Base-by-base conservation (phyloP, 2,113 vertebrate species). In the Clarias batrachus region DNA sequence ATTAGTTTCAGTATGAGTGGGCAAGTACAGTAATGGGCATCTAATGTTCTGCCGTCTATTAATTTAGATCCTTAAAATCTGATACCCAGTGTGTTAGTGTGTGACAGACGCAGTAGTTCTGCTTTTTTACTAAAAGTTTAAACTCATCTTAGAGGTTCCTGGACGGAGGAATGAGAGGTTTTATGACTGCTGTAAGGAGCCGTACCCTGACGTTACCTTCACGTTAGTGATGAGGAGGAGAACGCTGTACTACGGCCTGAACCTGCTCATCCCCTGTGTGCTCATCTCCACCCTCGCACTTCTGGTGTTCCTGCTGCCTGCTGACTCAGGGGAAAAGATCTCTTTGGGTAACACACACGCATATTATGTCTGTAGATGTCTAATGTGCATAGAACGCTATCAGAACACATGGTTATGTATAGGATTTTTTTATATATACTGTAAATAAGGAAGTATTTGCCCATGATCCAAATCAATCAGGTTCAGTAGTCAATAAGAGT, bases 141-240 rank as follows among this genome's bases (percentile, higher is more conserved):
- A 88, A 68, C 81, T 57, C 54, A 59, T 11, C 71, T 12, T 87
- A 93, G 94, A 93, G 91, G 92, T 94, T 80, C 93, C 93, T 0
- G 94, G 93, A 5, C 89, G 88, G n/a, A 90, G 94, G 84, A 93
- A 89, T 14, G 94, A 94, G 87, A 91, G 89, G 54, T 94, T 94
- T 89, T 94, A 94, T 8, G 94, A 94, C 89, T 94, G 94, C 92
- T 94, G 94, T 65, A 92, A 92, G 82, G 94, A 94, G 89, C 93
- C 94, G 9, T 94, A 94, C 74, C 94, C 94, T 0, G 93, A 94
- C 6, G 90, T 94, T 78, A 94, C 93, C 70, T 94, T 94, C 89
- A 94, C 92, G 0, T 89, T 94, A 82, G 92, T 93, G 85, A 93
- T 94, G 93, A 92, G 94, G 85, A 90, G 94, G 41, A 89, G 94